These are phyloP conservation scores for Forbesichthys papilliferus DNA, from an alignment of 2,113 vertebrate species.

Conservation along the genomic window DNA sequence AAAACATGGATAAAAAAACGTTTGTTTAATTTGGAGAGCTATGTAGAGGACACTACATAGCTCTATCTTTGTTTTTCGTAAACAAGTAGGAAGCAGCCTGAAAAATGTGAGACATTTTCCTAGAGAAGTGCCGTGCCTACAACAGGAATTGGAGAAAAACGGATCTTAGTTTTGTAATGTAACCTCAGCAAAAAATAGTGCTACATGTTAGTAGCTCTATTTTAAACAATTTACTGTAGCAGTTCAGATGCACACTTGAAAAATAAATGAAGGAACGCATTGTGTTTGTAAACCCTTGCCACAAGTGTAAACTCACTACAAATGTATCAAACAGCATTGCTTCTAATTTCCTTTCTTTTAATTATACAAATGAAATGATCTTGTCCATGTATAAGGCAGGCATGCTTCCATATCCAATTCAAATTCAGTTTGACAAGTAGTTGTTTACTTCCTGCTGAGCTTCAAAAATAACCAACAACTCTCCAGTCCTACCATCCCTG, in stretches of 20 bases:
- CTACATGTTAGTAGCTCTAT: conserved; percentile 5
- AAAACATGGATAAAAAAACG: not conserved
- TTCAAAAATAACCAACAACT: conserved; percentile 13
- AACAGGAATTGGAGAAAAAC: conserved; percentile 23
- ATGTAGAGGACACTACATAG: not conserved
- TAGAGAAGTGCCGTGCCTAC: conserved; percentile 34
- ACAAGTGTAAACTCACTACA: conserved; percentile 21
- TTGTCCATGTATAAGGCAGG: conserved; percentile 4
- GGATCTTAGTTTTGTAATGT: conserved; percentile 10
- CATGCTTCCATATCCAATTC: conserved; percentile 35
- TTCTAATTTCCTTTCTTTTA: conserved; percentile 32
- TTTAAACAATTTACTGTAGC: conserved; percentile 4
- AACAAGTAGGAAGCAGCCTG: conserved; percentile 16
- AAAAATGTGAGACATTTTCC: conserved; percentile 45
- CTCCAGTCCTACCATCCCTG: conserved; percentile 20
- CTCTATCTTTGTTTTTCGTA: not conserved
- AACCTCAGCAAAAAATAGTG: conserved; percentile 15
- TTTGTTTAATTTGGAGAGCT: not conserved
- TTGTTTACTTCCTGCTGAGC: conserved; percentile 31
- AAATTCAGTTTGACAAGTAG: conserved; percentile 22
- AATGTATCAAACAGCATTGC: conserved; percentile 24
- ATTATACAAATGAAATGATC: conserved; percentile 11
- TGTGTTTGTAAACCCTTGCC: not conserved
- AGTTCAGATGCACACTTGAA: conserved; percentile 26
- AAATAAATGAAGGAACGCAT: conserved; percentile 3